Percentiles rank a stretch among this genome's conserved stretches.
These are phyloP conservation scores for Physocephala rufipes DNA, from an alignment of 2,888 invertebrate species.

Conservation along the genomic window DNA sequence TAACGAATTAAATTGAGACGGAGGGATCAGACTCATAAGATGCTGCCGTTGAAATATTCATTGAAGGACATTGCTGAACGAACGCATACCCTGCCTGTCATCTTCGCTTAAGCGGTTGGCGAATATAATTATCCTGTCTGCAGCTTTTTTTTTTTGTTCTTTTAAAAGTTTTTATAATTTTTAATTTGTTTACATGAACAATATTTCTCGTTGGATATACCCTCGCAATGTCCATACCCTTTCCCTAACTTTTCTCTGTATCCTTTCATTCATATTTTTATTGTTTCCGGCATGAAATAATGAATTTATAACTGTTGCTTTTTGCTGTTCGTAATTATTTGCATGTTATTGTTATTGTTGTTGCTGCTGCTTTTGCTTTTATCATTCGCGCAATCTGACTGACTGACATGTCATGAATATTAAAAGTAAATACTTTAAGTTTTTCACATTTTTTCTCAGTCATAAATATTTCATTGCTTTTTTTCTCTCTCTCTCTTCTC, in stretches of 20 bases:
- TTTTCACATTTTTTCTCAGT: constrained; percentile 9
- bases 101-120: background rate
- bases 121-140: background rate
- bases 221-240: no score
- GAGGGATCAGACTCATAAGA: no score
- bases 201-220: no score
- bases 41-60: no score
- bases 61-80: no score
- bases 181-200: no score
- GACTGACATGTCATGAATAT: background rate
- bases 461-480: constrained; percentile 21
- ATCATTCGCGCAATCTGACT: background rate
- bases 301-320: constrained; percentile 15
- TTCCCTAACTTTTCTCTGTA: background rate
- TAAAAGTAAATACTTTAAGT: constrained; percentile 20
- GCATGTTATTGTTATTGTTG: background rate
- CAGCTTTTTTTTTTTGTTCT: no score
- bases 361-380: constrained; percentile 1
- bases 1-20: no score
- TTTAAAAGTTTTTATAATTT: no score
- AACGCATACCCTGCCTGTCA: no score
- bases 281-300: constrained; percentile 4
- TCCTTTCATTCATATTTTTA: background rate
- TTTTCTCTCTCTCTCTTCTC: constrained; percentile 16
- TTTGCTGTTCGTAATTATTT: constrained; percentile 2